Conservation (phyloP, 2,113 vertebrate genomes). For the Asarcornis scutulata region DNA sequence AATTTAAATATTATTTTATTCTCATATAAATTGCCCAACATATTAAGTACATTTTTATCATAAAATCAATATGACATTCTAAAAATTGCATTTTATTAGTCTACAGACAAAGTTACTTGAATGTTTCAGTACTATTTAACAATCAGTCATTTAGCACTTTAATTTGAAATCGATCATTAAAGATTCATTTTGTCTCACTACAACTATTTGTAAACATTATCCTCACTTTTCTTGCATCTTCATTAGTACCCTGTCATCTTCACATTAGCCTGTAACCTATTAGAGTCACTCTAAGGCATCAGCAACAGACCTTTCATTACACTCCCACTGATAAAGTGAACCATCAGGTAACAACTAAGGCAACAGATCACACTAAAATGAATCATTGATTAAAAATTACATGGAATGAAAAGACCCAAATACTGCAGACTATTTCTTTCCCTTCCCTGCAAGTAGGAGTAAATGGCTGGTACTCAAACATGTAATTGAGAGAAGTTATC, state of each 20-base stretch:
- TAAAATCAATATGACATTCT: constrained; percentile 57
- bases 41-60: constrained; percentile 43
- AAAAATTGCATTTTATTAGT: constrained; percentile 53
- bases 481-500: background rate
- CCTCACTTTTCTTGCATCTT: constrained; percentile 26
- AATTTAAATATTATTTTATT: constrained; percentile 37
- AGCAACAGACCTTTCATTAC: background rate
- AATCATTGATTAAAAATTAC: constrained; percentile 30
- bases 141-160: constrained; percentile 28
- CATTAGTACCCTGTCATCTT: constrained; percentile 36
- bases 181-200: constrained; percentile 39
- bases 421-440: background rate
- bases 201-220: constrained; percentile 42
- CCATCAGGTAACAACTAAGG: background rate
- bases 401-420: background rate
- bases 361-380: background rate
- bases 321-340: background rate
- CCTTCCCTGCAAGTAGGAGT: background rate
- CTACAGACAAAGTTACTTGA: background rate
- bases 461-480: background rate
- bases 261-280: constrained; percentile 3
- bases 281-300: background rate
- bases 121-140: constrained; percentile 59
- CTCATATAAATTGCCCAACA: constrained; percentile 31
- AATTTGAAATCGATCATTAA: constrained; percentile 57